Evolutionary conservation across 2,888 invertebrate genomes (phyloP), one percentile per base, ranked within the genome.

Genomic region (Epinotia nisella): DNA sequence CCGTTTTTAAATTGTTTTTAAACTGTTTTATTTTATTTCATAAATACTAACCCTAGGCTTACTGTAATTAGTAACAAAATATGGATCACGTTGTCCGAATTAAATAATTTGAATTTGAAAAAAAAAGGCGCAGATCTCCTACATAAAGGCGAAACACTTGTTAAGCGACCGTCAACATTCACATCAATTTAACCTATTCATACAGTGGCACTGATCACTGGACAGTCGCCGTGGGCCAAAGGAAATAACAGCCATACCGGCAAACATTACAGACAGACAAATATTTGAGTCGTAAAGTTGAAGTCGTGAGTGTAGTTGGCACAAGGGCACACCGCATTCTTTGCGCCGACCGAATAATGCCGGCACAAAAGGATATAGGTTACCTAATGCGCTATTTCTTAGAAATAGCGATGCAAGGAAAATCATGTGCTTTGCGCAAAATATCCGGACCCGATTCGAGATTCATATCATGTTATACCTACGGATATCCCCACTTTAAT

Each of bases 291-390:
- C 73, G 73, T 69, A 73, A 73, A 73, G 69, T 69, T 49, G 58
- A 64, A 74, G 66, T 74, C 74, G 74, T 74, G 74, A 74, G 70
- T 45, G 70, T 45, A 66, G 59, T 59, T n/a, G 51, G 53, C 64
- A 62, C 74, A 70, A 74, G 74, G 74, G 74, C 74, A 74, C 55
- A 56, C 70, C 74, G 59, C 74, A 74, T 74, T 74, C 74, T 74
- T 74, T 70, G 71, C 58, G 53, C 24, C 55, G 67, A 49, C 62
- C 62, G 62, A 69, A 73, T 72, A 61, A 29, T 35, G 60, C 55
- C 19, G 29, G 17, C 58, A 55, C 67, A 64, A 66, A 66, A 73
- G 69, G 73, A 73, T 73, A 73, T 73, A 69, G 73, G 64, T 53
- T 73, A 73, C 58, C 64, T 65, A 62, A 29, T 73, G 69, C 58